Conservation (phyloP, 2,797 vertebrate species). For the Rhynchonycteris naso region DNA sequence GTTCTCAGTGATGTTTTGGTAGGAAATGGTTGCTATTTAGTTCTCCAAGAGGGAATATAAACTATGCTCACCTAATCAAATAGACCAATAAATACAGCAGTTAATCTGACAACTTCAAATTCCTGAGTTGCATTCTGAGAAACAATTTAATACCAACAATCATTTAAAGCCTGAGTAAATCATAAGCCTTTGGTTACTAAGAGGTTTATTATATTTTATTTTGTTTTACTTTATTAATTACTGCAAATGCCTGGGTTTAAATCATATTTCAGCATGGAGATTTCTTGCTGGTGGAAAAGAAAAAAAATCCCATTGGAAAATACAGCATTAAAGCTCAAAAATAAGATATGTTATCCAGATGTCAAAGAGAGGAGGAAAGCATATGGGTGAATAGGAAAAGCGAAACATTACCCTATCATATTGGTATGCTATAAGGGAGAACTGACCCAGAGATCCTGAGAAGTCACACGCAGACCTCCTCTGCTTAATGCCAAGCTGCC, state of each 20-base stretch:
- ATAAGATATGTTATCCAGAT: conserved; percentile 45
- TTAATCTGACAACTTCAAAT: conserved; percentile 89
- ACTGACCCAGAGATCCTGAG: neutral
- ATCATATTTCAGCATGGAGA: conserved; percentile 78
- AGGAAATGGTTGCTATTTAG: conserved; percentile 94
- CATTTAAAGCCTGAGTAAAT: conserved; percentile 88
- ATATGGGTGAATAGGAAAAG: neutral
- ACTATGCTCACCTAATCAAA: conserved; percentile 95
- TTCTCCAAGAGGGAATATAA: conserved; percentile 95
- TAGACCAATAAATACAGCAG: conserved; percentile 88
- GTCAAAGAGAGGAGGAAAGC: conserved; percentile 20
- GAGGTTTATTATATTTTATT: conserved; percentile 75
- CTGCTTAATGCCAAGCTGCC: neutral
- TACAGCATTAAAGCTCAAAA: conserved; percentile 57
- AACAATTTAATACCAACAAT: conserved; percentile 89
- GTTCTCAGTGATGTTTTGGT: conserved; percentile 92
- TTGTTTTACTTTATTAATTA: conserved; percentile 84
- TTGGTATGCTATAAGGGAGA: neutral
- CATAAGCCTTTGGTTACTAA: conserved; percentile 87
- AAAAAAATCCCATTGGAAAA: conserved; percentile 64
- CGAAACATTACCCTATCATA: conserved; percentile 16
- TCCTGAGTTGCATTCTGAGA: conserved; percentile 87
- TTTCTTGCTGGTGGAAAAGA: conserved; percentile 71
- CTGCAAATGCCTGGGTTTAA: conserved; percentile 77
- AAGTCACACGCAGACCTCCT: neutral